phyloP scores from a whole-genome alignment of 1,140 invertebrate genomes.

The Daktulosphaira vitifoliae region DNA sequence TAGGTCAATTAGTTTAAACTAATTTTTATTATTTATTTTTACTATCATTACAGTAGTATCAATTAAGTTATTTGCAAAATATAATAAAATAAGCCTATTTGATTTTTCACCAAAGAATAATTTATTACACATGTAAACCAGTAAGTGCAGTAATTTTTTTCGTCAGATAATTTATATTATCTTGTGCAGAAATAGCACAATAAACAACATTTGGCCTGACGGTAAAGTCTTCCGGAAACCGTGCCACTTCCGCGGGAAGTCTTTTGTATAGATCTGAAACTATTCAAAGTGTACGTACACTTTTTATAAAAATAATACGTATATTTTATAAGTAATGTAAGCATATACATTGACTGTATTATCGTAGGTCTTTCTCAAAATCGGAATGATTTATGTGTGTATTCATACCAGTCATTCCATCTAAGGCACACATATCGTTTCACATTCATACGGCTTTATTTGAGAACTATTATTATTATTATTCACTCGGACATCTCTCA shows the following conservation, averaged over 20 bases:
- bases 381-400: conserved; percentile 27
- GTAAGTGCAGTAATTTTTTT: too few species aligned
- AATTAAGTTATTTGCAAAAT: too few species aligned
- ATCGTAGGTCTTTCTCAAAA: neutral
- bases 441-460: conserved; percentile 28
- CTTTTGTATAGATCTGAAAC: conserved; percentile 12
- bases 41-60: too few species aligned
- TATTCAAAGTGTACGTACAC: conserved; percentile 18
- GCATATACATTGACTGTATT: conserved; percentile 14
- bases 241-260: conserved; percentile 24
- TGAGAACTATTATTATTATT: neutral
- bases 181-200: conserved; percentile 7
- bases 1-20: too few species aligned
- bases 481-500: neutral
- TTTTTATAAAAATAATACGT: neutral
- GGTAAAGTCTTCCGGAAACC: conserved; percentile 8
- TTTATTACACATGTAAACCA: too few species aligned
- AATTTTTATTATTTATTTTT: too few species aligned
- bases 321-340: neutral
- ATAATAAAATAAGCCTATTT: too few species aligned
- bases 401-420: too few species aligned
- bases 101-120: too few species aligned
- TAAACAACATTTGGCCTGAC: conserved; percentile 8
- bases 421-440: conserved; percentile 13
- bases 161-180: conserved; percentile 12